Conservation (phyloP, 1,140 invertebrate genomes). For the Coptotermes formosanus region DNA sequence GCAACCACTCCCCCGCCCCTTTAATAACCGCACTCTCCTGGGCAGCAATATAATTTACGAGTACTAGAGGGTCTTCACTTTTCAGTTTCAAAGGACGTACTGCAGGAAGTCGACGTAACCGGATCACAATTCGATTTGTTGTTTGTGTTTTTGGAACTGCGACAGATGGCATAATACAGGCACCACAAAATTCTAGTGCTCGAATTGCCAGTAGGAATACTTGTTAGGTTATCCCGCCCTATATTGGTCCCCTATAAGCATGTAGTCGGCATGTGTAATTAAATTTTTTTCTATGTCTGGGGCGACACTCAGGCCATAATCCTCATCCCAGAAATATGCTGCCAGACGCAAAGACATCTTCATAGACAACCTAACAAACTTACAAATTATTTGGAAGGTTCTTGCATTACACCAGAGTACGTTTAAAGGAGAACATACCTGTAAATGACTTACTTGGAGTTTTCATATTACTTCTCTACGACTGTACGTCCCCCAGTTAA, state of each 20-base stretch:
- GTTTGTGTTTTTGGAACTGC: neutral
- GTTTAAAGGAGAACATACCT: no score
- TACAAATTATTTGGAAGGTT: no score
- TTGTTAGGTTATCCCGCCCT: neutral
- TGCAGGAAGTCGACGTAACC: neutral
- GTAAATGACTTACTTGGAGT: no score
- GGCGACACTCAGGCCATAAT: no score
- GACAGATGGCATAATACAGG: neutral
- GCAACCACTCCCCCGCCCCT: neutral
- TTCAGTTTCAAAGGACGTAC: neutral
- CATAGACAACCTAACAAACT: no score
- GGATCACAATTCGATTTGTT: neutral
- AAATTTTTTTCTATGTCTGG: neutral
- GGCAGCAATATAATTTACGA: neutral
- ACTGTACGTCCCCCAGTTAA: no score
- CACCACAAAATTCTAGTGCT: neutral
- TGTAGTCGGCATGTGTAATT: neutral
- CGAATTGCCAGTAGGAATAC: neutral
- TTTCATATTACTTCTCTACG: no score
- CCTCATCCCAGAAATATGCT: neutral
- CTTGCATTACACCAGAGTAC: no score
- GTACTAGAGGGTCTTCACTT: neutral
- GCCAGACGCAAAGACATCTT: no score
- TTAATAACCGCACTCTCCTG: neutral
- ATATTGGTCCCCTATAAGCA: neutral